Evolutionary conservation across 2,113 vertebrate species (phyloP).

Genomic region (Perca schrenkii): DNA sequence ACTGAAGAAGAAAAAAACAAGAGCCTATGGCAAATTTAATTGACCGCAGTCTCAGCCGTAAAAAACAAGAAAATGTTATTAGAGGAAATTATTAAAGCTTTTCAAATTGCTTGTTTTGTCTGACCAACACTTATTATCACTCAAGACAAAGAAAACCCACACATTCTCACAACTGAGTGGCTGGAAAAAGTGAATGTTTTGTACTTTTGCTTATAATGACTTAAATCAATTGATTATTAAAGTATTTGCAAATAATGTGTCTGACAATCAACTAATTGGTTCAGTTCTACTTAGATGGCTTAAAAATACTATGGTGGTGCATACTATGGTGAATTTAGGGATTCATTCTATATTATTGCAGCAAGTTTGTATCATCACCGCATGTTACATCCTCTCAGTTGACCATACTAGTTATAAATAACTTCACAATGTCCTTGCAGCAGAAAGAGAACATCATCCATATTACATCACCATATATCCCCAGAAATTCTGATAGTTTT

Average conservation of each 20-base stretch:
- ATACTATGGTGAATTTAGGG: neutral
- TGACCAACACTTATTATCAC: too few species aligned
- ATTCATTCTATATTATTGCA: neutral
- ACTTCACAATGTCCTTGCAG: slow-evolving; percentile 2
- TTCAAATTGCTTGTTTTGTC: too few species aligned
- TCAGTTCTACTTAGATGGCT: neutral
- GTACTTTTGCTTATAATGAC: too few species aligned
- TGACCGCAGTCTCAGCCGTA: slow-evolving; percentile 20
- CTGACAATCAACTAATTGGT: neutral
- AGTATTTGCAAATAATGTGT: too few species aligned
- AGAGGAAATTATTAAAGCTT: neutral
- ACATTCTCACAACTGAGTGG: too few species aligned
- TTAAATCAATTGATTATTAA: too few species aligned
- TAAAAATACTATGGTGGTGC: neutral
- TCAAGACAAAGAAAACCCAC: neutral
- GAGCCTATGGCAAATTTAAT: slow-evolving; percentile 45
- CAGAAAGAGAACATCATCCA: neutral
- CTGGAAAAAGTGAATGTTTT: neutral
- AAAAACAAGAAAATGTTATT: slow-evolving; percentile 8
- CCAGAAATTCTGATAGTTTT: neutral
- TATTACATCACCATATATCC: neutral
- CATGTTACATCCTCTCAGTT: neutral
- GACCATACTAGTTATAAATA: neutral
- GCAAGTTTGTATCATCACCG: too few species aligned
- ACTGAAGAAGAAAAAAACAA: slow-evolving; percentile 42